phyloP scores from a whole-genome alignment of 2,797 vertebrate species.

The Ficedula albicollis region DNA sequence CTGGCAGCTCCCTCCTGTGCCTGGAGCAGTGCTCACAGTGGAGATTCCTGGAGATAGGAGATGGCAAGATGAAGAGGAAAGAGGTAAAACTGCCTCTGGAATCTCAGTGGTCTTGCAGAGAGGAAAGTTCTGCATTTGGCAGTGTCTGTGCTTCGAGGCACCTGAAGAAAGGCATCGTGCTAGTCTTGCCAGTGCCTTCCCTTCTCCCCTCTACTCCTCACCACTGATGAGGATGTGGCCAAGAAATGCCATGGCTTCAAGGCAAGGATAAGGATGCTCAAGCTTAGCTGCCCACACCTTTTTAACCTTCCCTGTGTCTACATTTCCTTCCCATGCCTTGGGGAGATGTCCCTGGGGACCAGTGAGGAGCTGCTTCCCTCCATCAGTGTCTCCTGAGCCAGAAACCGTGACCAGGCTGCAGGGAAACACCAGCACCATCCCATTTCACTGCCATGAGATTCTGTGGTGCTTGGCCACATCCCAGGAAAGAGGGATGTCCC shows the following conservation, averaged over 20 bases:
- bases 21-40: not conserved
- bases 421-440: rapidly evolving
- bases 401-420: not conserved
- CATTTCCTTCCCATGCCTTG: not conserved
- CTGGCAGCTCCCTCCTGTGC: not conserved
- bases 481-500: not conserved
- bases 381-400: not conserved
- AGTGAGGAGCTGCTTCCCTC: not conserved
- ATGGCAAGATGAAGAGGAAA: not conserved
- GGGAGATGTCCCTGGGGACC: not conserved
- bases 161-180: rapidly evolving
- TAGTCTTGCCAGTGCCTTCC: not conserved
- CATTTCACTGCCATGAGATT: rapidly evolving
- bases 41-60: not conserved
- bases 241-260: not conserved
- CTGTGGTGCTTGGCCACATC: not conserved
- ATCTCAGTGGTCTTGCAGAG: not conserved
- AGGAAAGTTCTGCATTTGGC: not conserved
- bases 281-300: not conserved
- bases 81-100: not conserved
- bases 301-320: not conserved
- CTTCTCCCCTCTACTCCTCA: not conserved
- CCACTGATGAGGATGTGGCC: not conserved
- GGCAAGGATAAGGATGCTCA: not conserved
- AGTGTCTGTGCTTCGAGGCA: rapidly evolving